Percentiles rank a stretch among this genome's conserved stretches.
These are phyloP conservation scores for Dunckerocampus dactyliophorus DNA, from an alignment of 2,113 vertebrate genomes.

Conservation along the genomic window DNA sequence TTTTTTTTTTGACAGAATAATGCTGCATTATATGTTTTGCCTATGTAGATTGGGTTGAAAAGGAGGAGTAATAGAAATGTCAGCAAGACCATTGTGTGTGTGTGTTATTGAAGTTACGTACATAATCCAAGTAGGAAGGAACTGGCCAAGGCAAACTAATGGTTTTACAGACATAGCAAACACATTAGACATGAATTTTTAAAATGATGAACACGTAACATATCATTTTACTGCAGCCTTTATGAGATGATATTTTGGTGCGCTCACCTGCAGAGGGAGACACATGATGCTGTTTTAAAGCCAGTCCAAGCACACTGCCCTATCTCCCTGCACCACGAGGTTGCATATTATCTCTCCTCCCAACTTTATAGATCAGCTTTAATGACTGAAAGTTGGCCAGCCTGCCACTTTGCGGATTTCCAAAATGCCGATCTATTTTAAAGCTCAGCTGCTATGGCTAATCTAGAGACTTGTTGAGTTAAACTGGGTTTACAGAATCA, in stretches of 20 bases:
- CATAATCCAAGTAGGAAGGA: not conserved
- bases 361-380: constrained; percentile 10
- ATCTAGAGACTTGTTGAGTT: constrained; percentile 40
- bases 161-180: not conserved
- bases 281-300: constrained; percentile 13
- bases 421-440: constrained; percentile 48
- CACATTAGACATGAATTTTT: not conserved
- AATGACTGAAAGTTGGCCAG: constrained; percentile 3
- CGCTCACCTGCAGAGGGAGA: constrained; percentile 61
- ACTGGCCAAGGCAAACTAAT: not conserved
- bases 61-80: too few relatives aligned
- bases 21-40: not conserved
- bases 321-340: not conserved
- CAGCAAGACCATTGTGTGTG: not conserved
- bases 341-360: not conserved
- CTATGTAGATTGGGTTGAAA: not conserved
- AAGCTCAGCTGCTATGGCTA: constrained; percentile 47
- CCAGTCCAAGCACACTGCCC: not conserved
- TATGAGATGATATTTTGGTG: not conserved
- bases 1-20: not conserved
- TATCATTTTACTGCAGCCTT: not conserved
- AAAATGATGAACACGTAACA: not conserved
- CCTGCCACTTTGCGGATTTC: constrained; percentile 36
- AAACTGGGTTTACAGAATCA: constrained; percentile 39
- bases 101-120: not conserved